phyloP scores from a whole-genome alignment of 2,113 vertebrate species.

The Anseranas semipalmata region DNA sequence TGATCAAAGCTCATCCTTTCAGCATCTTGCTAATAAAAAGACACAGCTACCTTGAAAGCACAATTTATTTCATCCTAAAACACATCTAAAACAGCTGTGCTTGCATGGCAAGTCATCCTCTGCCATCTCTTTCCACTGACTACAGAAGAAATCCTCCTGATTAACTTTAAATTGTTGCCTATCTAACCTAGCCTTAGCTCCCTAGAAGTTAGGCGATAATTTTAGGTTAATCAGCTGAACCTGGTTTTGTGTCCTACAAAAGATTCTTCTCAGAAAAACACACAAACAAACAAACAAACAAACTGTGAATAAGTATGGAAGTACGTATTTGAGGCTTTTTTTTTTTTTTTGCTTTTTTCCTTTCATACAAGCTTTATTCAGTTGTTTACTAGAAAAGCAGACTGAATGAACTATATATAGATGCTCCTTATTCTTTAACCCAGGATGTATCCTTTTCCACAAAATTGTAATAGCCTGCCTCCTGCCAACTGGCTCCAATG shows the following conservation, averaged over 20 bases:
- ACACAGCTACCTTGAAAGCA: background rate
- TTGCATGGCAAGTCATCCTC: background rate
- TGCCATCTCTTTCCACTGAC: background rate
- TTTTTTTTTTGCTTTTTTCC: background rate
- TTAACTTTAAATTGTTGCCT: background rate
- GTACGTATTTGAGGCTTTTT: background rate
- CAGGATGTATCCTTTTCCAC: background rate
- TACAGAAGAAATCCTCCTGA: background rate
- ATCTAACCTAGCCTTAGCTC: background rate
- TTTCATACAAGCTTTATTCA: background rate
- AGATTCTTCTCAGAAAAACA: background rate
- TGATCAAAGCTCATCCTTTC: background rate
- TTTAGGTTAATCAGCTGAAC: background rate
- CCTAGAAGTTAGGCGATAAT: background rate
- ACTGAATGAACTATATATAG: background rate
- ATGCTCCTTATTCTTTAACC: background rate
- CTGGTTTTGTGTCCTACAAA: background rate
- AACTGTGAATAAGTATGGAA: background rate
- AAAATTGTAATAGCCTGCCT: background rate
- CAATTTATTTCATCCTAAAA: background rate
- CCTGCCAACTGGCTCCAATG: background rate
- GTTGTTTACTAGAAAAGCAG: background rate
- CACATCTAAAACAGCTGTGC: background rate
- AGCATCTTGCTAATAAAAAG: background rate
- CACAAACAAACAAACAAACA: background rate